Evolutionary conservation across 2,113 vertebrate genomes (phyloP).

Genomic region (Vulpes lagopus): DNA sequence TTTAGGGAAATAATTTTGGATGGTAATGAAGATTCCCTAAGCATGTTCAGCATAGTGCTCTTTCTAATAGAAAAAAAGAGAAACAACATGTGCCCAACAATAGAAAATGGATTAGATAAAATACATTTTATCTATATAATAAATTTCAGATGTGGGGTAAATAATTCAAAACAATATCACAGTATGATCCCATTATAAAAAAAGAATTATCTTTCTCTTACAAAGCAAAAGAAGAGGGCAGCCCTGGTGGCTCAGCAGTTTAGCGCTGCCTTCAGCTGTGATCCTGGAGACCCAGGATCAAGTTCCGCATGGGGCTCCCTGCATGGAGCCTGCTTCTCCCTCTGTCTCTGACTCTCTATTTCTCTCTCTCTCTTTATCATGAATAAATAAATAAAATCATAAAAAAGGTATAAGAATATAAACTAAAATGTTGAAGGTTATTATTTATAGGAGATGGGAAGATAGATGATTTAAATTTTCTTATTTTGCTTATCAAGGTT

Average conservation of each 20-base stretch:
- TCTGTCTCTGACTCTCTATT: too few relatives aligned
- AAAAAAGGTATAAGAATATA: background rate
- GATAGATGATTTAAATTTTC: background rate
- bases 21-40: background rate
- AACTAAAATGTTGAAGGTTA: background rate
- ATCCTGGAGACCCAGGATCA: too few relatives aligned
- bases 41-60: background rate
- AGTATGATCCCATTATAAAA: background rate
- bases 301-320: too few relatives aligned
- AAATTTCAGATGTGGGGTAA: background rate
- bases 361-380: too few relatives aligned
- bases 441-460: background rate
- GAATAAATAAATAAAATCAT: too few relatives aligned
- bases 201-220: background rate
- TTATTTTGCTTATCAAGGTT: background rate
- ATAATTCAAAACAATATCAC: background rate
- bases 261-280: too few relatives aligned
- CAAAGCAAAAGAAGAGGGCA: background rate
- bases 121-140: background rate
- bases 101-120: background rate
- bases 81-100: background rate
- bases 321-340: too few relatives aligned
- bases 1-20: background rate
- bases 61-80: background rate
- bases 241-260: too few relatives aligned